Evolutionary conservation across 1,140 invertebrate species (phyloP), one percentile per base, ranked within the genome.

Genomic region (Zaprionus nigranus): DNA sequence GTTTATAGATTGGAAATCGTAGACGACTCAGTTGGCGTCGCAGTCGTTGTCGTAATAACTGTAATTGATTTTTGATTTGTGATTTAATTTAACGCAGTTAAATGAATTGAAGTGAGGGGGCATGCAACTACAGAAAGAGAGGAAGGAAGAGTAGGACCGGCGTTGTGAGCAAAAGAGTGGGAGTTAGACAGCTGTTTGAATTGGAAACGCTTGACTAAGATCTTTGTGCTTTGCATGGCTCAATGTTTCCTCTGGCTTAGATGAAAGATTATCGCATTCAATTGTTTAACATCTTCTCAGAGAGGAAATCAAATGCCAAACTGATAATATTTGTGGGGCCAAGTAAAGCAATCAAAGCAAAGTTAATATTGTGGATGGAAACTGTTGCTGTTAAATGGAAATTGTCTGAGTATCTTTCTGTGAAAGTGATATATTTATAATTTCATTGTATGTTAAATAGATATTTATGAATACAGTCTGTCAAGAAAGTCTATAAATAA

Each of bases 21-120:
- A 87, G 83, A 87, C 83, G 82, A 76, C 79, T 34, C 30, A 34
- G 81, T 82, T 70, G 73, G 59, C 43, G 78, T 77, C 79, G 77
- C 69, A 74, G 77, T 78, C 83, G 83, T 81, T 75, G 83, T 74
- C 69, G 88, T 91, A 91, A 91, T 91, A 91, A 91, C 84, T 88
- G 88, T 88, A 91, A 91, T 91, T 91, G 88, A 91, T 91, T 91
- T 91, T 91, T 91, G 88, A 91, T 91, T 91, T 91, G 88, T 91
- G 83, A 91, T 91, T 91, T 91, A 91, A 91, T 91, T 91, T 91
- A 84, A 90, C 87, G 87, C 80, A 87, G 83, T 87, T 87, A 87
- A 87, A 87, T 83, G 83, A 87, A 87, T 88, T 87, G 83, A 78
- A 83, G 65, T 64, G 67, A 34, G 28, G 36, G 56, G 49, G 36